These are phyloP conservation scores for Dryobates pubescens DNA, from an alignment of 2,797 vertebrate genomes.

Conservation along the genomic window DNA sequence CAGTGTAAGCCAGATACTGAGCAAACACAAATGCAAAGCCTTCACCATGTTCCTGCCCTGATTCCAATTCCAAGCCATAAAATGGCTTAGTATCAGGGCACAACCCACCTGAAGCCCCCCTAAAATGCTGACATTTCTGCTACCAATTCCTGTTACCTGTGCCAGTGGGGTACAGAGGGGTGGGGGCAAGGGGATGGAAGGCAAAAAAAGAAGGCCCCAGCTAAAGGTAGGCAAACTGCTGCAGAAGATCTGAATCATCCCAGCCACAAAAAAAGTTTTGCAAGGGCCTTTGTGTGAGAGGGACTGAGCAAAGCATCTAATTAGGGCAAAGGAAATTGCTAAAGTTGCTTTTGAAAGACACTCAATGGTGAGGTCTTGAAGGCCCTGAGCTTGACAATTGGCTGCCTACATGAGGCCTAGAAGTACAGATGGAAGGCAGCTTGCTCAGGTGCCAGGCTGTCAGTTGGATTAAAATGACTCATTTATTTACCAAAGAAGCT, in stretches of 20 bases:
- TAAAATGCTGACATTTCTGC: background rate
- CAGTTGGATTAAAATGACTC: slow-evolving; percentile 99
- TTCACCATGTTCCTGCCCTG: background rate
- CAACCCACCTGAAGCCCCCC: background rate
- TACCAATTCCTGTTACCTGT: background rate
- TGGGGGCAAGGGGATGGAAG: background rate
- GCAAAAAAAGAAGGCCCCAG: background rate
- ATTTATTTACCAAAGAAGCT: slow-evolving; percentile 99
- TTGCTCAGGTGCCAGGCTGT: slow-evolving; percentile 99
- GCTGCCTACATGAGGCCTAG: slow-evolving; percentile 92
- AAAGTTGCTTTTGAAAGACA: slow-evolving; percentile 80
- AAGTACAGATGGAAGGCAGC: slow-evolving; percentile 99
- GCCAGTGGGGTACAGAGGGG: too few species aligned
- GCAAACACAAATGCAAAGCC: background rate
- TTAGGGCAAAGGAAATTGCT: slow-evolving; percentile 74
- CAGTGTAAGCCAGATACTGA: background rate
- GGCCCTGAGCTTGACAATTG: slow-evolving; percentile 88
- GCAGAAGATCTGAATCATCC: background rate
- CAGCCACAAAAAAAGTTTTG: slow-evolving; percentile 12
- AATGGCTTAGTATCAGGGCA: background rate
- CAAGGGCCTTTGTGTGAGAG: background rate
- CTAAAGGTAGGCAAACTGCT: accelerated
- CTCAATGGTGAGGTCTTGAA: slow-evolving; percentile 73
- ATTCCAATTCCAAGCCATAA: background rate
- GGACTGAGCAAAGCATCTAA: slow-evolving; percentile 28